These are phyloP conservation scores for Boloria selene DNA, from an alignment of 2,888 invertebrate species.

Conservation along the genomic window DNA sequence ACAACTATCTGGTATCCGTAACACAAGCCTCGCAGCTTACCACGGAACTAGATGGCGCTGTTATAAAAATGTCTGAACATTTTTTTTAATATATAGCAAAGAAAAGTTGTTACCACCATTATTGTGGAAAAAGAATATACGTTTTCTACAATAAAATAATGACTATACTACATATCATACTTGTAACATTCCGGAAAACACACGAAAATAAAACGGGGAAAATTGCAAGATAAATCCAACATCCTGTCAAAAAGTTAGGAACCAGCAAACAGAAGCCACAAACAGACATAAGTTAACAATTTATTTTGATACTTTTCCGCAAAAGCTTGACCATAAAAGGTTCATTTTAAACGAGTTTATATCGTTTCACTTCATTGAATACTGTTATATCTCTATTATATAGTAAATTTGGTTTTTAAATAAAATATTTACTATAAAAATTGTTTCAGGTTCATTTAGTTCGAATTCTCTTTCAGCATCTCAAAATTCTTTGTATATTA, in stretches of 20 bases:
- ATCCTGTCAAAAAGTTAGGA: conserved; percentile 40
- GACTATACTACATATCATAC: conserved; percentile 19
- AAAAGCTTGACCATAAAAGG: conserved; percentile 23
- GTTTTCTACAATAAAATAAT: conserved; percentile 5
- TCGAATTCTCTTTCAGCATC: conserved; percentile 70
- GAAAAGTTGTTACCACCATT: no score
- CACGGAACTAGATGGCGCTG: no score
- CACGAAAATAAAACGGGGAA: conserved; percentile 31
- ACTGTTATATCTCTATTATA: conserved; percentile 1
- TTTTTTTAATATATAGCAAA: no score
- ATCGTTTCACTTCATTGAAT: conserved; percentile 16
- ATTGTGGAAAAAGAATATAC: neutral
- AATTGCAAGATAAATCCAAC: conserved; percentile 33
- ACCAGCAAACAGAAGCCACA: conserved; percentile 36
- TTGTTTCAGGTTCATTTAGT: conserved; percentile 28
- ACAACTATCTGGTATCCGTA: no score
- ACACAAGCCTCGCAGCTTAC: no score
- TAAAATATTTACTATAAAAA: conserved; percentile 1
- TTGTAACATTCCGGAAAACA: conserved; percentile 30
- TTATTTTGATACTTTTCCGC: conserved; percentile 30
- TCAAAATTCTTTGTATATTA: conserved; percentile 88
- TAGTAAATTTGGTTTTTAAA: conserved; percentile 7
- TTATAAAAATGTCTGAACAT: no score
- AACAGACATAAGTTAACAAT: conserved; percentile 36
- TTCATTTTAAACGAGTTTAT: conserved; percentile 20